These are phyloP conservation scores for Octopus bimaculoides DNA, from an alignment of 1,140 invertebrate genomes.

Conservation along the genomic window DNA sequence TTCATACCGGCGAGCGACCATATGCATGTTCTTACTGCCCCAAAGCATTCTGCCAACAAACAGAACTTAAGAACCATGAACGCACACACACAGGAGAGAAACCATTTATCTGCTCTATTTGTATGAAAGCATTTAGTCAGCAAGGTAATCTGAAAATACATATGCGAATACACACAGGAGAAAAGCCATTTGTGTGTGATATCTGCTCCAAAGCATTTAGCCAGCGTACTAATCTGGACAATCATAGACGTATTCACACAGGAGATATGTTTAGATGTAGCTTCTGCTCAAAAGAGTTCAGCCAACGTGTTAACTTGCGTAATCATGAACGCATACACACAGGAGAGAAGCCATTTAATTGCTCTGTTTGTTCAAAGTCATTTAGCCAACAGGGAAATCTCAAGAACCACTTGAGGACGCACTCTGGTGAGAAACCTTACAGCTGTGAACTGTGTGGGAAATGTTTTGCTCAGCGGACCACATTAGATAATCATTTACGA, in stretches of 20 bases:
- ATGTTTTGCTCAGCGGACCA: conserved; percentile 83
- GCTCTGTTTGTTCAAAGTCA: conserved; percentile 69
- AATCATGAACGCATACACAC: conserved; percentile 29
- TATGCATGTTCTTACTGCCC: conserved; percentile 62
- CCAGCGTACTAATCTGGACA: conserved; percentile 61
- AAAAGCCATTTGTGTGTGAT: conserved; percentile 67
- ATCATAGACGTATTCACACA: conserved; percentile 35
- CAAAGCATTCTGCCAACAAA: conserved; percentile 15
- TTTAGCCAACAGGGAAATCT: conserved; percentile 23
- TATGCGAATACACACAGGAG: conserved; percentile 33
- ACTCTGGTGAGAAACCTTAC: conserved; percentile 88
- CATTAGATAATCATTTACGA: conserved; percentile 19
- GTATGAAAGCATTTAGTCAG: conserved; percentile 21
- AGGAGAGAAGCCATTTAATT: conserved; percentile 56
- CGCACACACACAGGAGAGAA: conserved; percentile 36
- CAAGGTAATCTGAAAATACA: conserved; percentile 22
- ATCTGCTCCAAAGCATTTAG: conserved; percentile 98
- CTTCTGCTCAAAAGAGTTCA: conserved; percentile 81
- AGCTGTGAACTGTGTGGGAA: conserved; percentile 91
- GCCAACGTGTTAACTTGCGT: conserved; percentile 68
- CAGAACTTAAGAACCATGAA: conserved; percentile 59
- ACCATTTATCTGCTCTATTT: conserved; percentile 66
- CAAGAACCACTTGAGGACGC: conserved; percentile 83
- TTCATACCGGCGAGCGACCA: conserved; percentile 73
- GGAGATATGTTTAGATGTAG: conserved; percentile 25